Percentiles rank a stretch among this genome's conserved stretches.
Conservation (phyloP, 92 coral and sea anemone species). For the Zoanthus sansibaricus region DNA sequence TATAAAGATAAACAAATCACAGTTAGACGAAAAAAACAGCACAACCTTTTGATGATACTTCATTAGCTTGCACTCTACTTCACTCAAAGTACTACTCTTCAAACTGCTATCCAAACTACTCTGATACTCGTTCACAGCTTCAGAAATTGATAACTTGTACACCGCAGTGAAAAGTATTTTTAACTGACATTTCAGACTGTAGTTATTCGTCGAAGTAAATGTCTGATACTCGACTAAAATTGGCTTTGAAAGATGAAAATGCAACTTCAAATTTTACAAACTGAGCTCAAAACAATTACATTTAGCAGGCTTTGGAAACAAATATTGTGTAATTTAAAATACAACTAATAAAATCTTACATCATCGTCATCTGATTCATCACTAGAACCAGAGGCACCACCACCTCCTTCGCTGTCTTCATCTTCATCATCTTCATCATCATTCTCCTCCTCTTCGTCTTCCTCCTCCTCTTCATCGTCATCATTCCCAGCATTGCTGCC, state of each 20-base stretch:
- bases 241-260: background rate
- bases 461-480: slow-evolving; percentile 81
- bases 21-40: no score
- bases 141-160: no score
- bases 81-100: no score
- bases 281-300: background rate
- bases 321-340: background rate
- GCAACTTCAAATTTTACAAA: background rate
- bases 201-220: no score
- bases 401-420: slow-evolving; percentile 93
- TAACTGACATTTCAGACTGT: no score
- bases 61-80: no score
- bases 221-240: background rate
- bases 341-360: slow-evolving; percentile 38
- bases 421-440: slow-evolving; percentile 94
- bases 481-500: slow-evolving; percentile 84
- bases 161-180: no score
- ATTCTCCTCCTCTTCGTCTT: slow-evolving; percentile 88
- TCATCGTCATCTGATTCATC: slow-evolving; percentile 91
- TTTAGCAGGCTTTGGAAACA: background rate
- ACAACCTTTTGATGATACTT: background rate
- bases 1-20: no score
- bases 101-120: no score
- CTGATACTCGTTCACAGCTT: no score
- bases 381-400: slow-evolving; percentile 84